Evolutionary conservation across 2,113 vertebrate species (phyloP).

Genomic region (Podarcis cretensis): DNA sequence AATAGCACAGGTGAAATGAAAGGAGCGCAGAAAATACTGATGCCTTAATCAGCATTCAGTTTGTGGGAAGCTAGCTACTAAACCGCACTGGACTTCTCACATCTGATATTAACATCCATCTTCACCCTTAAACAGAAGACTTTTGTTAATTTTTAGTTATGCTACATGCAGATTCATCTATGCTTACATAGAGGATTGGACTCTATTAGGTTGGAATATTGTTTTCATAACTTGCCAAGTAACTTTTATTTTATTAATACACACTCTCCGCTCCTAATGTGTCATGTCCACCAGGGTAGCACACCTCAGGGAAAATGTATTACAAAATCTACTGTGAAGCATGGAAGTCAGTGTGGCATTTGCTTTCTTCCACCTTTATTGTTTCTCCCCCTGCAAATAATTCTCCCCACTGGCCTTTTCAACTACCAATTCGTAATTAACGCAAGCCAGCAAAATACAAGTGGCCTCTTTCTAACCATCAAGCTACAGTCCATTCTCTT

Average conservation of each 20-base stretch:
- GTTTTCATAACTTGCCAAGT: not conserved
- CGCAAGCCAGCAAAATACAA: not conserved
- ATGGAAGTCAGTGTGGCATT: not conserved
- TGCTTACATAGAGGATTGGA: not conserved
- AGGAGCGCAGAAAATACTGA: too few relatives aligned
- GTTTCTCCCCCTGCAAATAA: too few relatives aligned
- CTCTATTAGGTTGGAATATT: not conserved
- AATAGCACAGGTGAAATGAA: not conserved
- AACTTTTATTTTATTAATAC: not conserved
- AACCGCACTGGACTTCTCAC: too few relatives aligned
- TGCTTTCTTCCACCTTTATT: not conserved
- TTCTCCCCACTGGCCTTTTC: not conserved
- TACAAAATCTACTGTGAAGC: not conserved
- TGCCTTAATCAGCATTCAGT: too few relatives aligned
- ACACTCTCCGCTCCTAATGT: not conserved
- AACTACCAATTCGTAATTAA: not conserved
- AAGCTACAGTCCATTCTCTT: rapidly evolving
- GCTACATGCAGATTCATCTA: not conserved
- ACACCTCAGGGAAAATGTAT: not conserved
- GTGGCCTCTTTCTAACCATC: not conserved
- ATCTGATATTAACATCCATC: not conserved
- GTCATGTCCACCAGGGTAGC: not conserved
- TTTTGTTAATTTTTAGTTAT: not conserved
- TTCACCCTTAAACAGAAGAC: not conserved
- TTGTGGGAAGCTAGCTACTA: not conserved